phyloP scores from a whole-genome alignment of 2,888 invertebrate genomes.

The Drosophila birchii region DNA sequence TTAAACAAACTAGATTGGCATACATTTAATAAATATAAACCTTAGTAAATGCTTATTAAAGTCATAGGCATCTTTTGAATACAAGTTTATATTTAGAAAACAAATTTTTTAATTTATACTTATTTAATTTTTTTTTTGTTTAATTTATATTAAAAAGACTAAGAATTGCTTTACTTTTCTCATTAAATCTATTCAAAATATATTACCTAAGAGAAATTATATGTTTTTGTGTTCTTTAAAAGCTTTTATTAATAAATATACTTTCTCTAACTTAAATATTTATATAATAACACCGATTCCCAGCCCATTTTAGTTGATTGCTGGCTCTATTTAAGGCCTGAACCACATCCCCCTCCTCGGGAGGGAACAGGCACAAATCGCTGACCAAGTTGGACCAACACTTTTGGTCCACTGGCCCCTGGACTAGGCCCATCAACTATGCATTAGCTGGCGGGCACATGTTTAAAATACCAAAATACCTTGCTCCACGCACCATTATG shows the following conservation, averaged over 20 bases:
- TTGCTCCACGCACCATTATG: conserved; percentile 60
- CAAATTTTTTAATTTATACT: background rate
- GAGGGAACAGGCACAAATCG: conserved; percentile 18
- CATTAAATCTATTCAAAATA: background rate
- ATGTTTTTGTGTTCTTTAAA: background rate
- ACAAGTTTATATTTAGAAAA: background rate
- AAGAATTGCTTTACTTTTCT: too few species aligned
- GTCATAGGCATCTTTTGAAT: background rate
- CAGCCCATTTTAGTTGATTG: conserved; percentile 12
- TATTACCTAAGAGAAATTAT: background rate
- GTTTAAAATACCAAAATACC: conserved; percentile 74
- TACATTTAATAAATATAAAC: background rate
- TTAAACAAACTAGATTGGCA: background rate
- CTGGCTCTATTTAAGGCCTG: conserved; percentile 12
- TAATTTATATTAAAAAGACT: too few species aligned
- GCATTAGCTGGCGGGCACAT: conserved; percentile 73
- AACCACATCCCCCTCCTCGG: background rate
- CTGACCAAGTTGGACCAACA: conserved; percentile 68
- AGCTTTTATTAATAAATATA: too few species aligned
- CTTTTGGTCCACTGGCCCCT: conserved; percentile 66
- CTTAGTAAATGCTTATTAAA: background rate
- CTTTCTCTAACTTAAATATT: background rate
- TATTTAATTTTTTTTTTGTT: too few species aligned
- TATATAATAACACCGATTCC: background rate
- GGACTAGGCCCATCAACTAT: conserved; percentile 68